Base-by-base conservation (phyloP, 2,888 invertebrate species). In the Nemapogon koenigi region DNA sequence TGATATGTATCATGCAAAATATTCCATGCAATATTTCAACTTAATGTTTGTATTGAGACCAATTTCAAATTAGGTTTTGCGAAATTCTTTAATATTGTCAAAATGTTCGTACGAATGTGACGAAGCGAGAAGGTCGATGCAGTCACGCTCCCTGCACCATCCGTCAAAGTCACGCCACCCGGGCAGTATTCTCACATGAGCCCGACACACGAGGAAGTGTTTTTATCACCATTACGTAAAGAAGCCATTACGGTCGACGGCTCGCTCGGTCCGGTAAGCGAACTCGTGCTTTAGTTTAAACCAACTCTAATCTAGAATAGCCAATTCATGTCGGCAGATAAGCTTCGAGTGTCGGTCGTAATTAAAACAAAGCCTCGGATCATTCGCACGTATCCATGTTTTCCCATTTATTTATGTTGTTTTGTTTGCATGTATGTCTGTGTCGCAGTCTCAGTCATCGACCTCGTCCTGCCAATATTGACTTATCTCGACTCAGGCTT, bases 391-490 rank as follows among this genome's bases (percentile, higher is more conserved):
- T 22, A 10, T 22, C n/a, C n/a, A n/a, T n/a, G n/a, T n/a, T n/a
- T n/a, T n/a, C n/a, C n/a, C n/a, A n/a, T n/a, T n/a, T n/a, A n/a
- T n/a, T n/a, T n/a, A n/a, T n/a, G n/a, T n/a, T n/a, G n/a, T n/a
- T n/a, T n/a, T n/a, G n/a, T n/a, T n/a, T n/a, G n/a, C n/a, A n/a
- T n/a, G n/a, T n/a, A n/a, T n/a, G n/a, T n/a, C n/a, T n/a, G n/a
- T n/a, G n/a, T n/a, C n/a, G n/a, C n/a, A n/a, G n/a, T n/a, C n/a
- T 11, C 40, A 41, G 56, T 57, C 59, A 60, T 54, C 53, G 48
- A 48, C 69, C 64, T 70, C 71, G 56, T 56, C 68, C 71, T 59
- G 55, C 59, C 57, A 71, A 72, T 72, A 71, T 73, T 73, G 63
- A 71, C 66, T 64, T 61, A 62, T 64, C 63, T 60, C 53, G 49